Base-by-base conservation (phyloP, 2,888 invertebrate genomes). In the Poecilobothrus nobilitatus region DNA sequence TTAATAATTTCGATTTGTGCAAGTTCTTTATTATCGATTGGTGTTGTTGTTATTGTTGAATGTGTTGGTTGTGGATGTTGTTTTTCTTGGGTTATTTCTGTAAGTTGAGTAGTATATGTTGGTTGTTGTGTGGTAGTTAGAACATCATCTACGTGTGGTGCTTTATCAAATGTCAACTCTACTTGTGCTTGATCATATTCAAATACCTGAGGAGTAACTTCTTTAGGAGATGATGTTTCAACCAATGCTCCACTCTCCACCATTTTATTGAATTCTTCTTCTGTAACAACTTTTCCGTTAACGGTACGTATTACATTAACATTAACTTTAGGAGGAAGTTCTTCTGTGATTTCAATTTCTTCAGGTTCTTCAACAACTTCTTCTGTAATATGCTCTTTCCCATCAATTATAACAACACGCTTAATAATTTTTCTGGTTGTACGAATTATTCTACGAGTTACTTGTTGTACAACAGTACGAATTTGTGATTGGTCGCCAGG, bases 291-390 rank as follows among this genome's bases (percentile, higher is more conserved):
- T 72, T 80, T 76, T 5, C 84, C 85, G 71, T 86, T 84, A 69
- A 86, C 84, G 12, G 83, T 85, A 69, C 86, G 83, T 7, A 85
- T 80, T 21, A 88, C 86, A 71, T 86, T 87, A 64, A 89, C 75
- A 71, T 77, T 77, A 7, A 81, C 75, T 66, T 79, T 77, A 4
- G 80, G 79, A 21, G 77, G 74, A 0, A 77, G 69, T 68, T 80
- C 76, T 71, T 79, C 79, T 20, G 76, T 78, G 3, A 81, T 73
- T 72, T 82, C 81, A 27, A 81, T 72, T 72, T 81, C 81, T 79
- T 92, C 93, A 0, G 94, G 94, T 79, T 93, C 93, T 76, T 94
- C 94, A 64, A 93, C 84, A 0, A 93, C 82, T 82, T 94, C 93
- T 80, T 94, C 94, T 9, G 89, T 89, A 0, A 91, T 86, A 71